Conservation (phyloP, 37 sponge, comb jelly and placozoan genomes). For the Agelas oroides region DNA sequence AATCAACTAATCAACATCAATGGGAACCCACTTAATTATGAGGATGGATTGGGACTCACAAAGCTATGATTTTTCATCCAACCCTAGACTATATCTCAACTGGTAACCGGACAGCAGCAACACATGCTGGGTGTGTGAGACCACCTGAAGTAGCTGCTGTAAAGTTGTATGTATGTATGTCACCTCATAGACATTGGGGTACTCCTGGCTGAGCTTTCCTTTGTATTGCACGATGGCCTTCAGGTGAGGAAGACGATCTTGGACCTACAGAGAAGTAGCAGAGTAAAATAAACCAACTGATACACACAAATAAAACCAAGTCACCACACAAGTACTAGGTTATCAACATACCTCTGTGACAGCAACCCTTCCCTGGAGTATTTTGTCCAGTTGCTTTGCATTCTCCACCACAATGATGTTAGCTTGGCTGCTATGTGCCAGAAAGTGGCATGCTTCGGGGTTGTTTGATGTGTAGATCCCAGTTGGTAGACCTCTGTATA, state of each 20-base stretch:
- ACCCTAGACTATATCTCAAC: not conserved
- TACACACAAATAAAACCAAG: not conserved
- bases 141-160: no score
- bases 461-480: constrained; percentile 88
- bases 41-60: no score
- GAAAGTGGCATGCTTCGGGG: constrained; percentile 83
- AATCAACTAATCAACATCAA: no score
- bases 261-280: constrained; percentile 71
- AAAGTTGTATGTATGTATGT: no score
- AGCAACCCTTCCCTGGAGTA: constrained; percentile 86
- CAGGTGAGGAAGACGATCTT: constrained; percentile 83
- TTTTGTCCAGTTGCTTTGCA: constrained; percentile 74
- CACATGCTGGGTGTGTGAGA: not conserved
- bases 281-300: not conserved
- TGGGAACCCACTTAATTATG: no score
- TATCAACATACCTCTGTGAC: no score
- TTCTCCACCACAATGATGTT: constrained; percentile 81
- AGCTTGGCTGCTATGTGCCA: constrained; percentile 71
- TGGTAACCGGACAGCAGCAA: not conserved
- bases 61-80: no score
- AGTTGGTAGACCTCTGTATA: constrained; percentile 68
- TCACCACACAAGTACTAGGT: not conserved
- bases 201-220: constrained; percentile 69
- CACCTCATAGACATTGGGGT: constrained; percentile 80
- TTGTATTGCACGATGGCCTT: constrained; percentile 95